Evolutionary conservation across 2,797 vertebrate genomes (phyloP), one percentile per base, ranked within the genome.

Genomic region (Sebastes ruberrimus): DNA sequence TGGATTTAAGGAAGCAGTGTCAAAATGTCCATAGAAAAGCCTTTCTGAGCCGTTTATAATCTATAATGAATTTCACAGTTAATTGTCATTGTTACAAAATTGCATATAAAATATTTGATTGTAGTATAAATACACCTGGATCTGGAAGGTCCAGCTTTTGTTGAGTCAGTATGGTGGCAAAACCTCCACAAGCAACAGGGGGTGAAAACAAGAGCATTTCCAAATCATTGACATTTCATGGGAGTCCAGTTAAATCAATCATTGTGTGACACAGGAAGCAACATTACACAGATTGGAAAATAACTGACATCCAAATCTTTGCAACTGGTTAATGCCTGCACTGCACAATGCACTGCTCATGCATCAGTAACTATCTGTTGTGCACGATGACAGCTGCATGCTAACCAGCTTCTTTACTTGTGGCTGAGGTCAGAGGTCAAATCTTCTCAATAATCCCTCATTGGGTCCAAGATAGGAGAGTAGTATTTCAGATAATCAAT

Each of bases 381-480:
- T 28, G 67, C 20, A 13, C 5, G 4, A 30, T 32, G 55, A 64
- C 38, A 59, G 69, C 69, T 70, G 57, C 30, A 7, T 8, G 10
- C 52, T 13, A 10, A 67, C n/a, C 42, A 61, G 74, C 53, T 8
- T 30, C 61, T 69, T 68, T 5, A 22, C 20, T 9, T n/a, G n/a
- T 13, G 42, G 16, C 33, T 9, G 11, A 57, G 82, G 74, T 83
- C 88, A 69, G 56, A 78, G 85, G 88, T 76, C 75, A 66, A 53
- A 35, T 6, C 52, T 13, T 7, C 14, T 14, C 18, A 3, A 8
- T 78, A 73, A 84, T 82, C 76, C 72, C 22, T 65, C 14, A 10
- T 56, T 67, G 4, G 0, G 16, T 38, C 4, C 2, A n/a, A 74
- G 14, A 28, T 20, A n/a, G 32, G 18, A 30, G 75, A 22, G 28